Conservation (phyloP, 1,140 invertebrate species). For the Danaus plexippus region DNA sequence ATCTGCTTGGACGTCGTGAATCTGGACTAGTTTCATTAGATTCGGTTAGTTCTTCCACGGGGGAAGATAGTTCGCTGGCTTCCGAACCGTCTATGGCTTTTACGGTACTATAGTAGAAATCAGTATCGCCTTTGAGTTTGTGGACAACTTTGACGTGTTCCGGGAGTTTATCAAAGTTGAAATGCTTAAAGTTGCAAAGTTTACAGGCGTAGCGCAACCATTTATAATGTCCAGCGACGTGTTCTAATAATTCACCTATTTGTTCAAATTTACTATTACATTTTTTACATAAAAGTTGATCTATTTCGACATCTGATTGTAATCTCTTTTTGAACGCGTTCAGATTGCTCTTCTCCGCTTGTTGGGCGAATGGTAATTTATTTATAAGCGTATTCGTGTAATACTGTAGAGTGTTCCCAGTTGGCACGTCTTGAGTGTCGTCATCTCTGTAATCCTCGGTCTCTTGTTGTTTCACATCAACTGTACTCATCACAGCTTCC, state of each 20-base stretch:
- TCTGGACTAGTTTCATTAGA: conserved; percentile 37
- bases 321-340: conserved; percentile 47
- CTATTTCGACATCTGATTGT: conserved; percentile 35
- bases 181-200: conserved; percentile 73
- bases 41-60: conserved; percentile 32
- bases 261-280: conserved; percentile 58
- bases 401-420: conserved; percentile 9
- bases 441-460: conserved; percentile 8
- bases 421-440: conserved; percentile 5
- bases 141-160: conserved; percentile 72
- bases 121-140: conserved; percentile 58
- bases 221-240: conserved; percentile 72
- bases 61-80: conserved; percentile 42
- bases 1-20: conserved; percentile 53
- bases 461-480: conserved; percentile 4
- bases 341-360: conserved; percentile 53
- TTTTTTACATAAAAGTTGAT: conserved; percentile 52
- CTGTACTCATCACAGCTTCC: conserved; percentile 13
- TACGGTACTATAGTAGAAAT: conserved; percentile 59
- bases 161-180: conserved; percentile 69
- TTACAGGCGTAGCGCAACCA: conserved; percentile 73
- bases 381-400: conserved; percentile 19
- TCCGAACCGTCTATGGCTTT: conserved; percentile 58
- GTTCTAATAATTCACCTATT: conserved; percentile 64
- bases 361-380: conserved; percentile 45